Evolutionary conservation across 2,888 invertebrate species (phyloP).

Genomic region (Trichacis sp.): DNA sequence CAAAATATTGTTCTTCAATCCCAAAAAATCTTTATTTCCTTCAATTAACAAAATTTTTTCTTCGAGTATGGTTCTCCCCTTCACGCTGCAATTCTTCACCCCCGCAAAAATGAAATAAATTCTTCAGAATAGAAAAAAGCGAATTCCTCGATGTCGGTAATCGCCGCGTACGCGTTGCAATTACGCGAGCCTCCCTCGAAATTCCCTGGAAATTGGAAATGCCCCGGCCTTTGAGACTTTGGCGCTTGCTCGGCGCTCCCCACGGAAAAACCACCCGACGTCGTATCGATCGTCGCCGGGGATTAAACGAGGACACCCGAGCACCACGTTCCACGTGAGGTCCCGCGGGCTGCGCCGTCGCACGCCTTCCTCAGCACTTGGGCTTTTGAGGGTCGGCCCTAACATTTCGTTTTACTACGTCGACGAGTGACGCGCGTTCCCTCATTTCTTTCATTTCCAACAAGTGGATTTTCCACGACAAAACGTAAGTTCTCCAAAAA

Average conservation of each 20-base stretch:
- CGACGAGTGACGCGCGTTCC: neutral
- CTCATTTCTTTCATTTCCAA: neutral
- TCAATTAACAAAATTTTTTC: too few relatives aligned
- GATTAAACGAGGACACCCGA: conserved; percentile 8
- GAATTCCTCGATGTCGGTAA: too few relatives aligned
- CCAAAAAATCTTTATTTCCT: too few relatives aligned
- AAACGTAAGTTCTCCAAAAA: neutral
- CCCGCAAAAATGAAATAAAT: too few relatives aligned
- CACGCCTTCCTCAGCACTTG: neutral
- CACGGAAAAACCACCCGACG: neutral
- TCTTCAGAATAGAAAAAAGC: too few relatives aligned
- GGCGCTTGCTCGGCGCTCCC: neutral
- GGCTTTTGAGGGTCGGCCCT: neutral
- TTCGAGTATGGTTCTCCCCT: too few relatives aligned
- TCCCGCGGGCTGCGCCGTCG: neutral
- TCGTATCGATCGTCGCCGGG: conserved; percentile 3
- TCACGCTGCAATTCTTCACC: too few relatives aligned
- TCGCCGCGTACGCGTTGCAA: too few relatives aligned
- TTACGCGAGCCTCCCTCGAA: too few relatives aligned
- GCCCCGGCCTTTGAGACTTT: neutral
- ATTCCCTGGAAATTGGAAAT: neutral
- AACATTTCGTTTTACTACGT: neutral
- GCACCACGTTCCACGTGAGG: conserved; percentile 1
- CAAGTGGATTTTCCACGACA: neutral
- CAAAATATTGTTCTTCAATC: too few relatives aligned